Percentiles rank a stretch among this genome's conserved stretches.
Evolutionary conservation across 2,888 invertebrate species (phyloP).

Genomic region (Norana najaformis): DNA sequence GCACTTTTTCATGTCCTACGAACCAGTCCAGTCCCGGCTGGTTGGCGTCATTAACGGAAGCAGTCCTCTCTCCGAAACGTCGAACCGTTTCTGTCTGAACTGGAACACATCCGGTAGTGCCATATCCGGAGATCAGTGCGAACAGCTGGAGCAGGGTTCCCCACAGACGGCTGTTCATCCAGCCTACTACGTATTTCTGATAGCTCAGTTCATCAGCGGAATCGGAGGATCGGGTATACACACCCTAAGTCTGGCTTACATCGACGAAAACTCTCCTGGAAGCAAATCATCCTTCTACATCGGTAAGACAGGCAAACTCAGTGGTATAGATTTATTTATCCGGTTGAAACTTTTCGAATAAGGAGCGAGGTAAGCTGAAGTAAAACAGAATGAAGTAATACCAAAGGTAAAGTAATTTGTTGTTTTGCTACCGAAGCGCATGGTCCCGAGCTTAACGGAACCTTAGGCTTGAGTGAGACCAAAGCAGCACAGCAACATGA

Average conservation of each 20-base stretch:
- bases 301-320: slow-evolving; percentile 42
- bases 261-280: slow-evolving; percentile 52
- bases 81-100: not conserved
- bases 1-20: slow-evolving; percentile 35
- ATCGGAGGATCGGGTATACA: slow-evolving; percentile 45
- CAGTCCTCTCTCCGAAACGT: not conserved
- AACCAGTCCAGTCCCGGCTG: not conserved
- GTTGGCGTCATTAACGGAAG: not conserved
- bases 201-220: slow-evolving; percentile 40
- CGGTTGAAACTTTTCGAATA: too few species aligned
- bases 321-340: not conserved
- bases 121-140: not conserved
- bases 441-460: too few species aligned
- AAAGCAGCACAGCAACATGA: too few species aligned
- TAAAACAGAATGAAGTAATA: too few species aligned
- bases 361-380: too few species aligned
- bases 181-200: slow-evolving; percentile 38
- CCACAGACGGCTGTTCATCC: slow-evolving; percentile 23
- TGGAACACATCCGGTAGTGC: not conserved
- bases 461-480: too few species aligned
- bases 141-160: not conserved
- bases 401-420: too few species aligned
- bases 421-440: too few species aligned
- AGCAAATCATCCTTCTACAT: slow-evolving; percentile 49
- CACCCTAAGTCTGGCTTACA: slow-evolving; percentile 52